These are phyloP conservation scores for Actias luna DNA, from an alignment of 2,888 invertebrate genomes.

Conservation along the genomic window DNA sequence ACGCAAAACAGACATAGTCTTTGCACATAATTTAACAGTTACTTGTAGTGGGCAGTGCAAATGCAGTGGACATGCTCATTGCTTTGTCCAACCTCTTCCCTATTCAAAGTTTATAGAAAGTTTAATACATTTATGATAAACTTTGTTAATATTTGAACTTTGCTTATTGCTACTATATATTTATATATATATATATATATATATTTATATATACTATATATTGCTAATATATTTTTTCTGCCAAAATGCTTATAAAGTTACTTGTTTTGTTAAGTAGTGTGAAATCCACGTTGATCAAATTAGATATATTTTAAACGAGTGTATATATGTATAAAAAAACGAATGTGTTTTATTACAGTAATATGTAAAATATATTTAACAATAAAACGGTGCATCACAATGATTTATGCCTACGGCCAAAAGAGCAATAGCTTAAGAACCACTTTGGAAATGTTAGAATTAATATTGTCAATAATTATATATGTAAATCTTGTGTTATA, in stretches of 20 bases:
- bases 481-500: constrained; percentile 23
- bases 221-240: neutral
- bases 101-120: neutral
- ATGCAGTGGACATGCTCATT: constrained; percentile 21
- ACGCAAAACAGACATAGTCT: constrained; percentile 48
- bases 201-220: no score
- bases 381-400: constrained; percentile 29
- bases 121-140: no score
- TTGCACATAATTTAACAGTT: constrained; percentile 55
- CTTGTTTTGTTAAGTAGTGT: constrained; percentile 6
- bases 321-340: constrained; percentile 17
- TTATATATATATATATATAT: no score
- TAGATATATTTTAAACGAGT: constrained; percentile 13
- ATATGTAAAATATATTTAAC: constrained; percentile 20
- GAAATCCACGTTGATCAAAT: constrained; percentile 17
- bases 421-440: constrained; percentile 52
- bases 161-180: neutral
- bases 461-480: constrained; percentile 21
- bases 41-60: constrained; percentile 34
- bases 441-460: constrained; percentile 38
- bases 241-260: constrained; percentile 8
- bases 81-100: neutral
- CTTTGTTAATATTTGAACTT: no score
- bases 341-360: constrained; percentile 16
- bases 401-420: constrained; percentile 39